Evolutionary conservation across 2,113 vertebrate species (phyloP), one percentile per base, ranked within the genome.

Genomic region (Gymnarchus niloticus): DNA sequence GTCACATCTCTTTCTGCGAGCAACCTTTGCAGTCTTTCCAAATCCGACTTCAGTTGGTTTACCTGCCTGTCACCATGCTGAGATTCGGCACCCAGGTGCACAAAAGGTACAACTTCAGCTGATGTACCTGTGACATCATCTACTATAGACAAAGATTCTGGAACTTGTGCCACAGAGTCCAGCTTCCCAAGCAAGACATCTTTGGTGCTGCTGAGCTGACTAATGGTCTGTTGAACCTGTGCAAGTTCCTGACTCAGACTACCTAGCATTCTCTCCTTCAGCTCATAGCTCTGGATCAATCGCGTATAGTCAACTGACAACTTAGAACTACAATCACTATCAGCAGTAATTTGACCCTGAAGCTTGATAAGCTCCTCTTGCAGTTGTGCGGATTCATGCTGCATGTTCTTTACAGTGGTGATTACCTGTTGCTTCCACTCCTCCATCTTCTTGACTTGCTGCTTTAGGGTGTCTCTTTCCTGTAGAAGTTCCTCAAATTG

Each of bases 351-450:
- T 86, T 97, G 96, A 3, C 94, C 93, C 88, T 98, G 97, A 28
- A 99, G 96, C 3, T 94, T 95, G 2, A 97, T 91, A 7, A 99
- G 94, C 59, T 99, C 97, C 33, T 98, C 97, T 23, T 99, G 97
- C 44, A 99, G 96, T 87, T 99, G 96, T 14, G 95, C 98, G 0
- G 98, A 99, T 91, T 99, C 98, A 0, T 96, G 98, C n/a, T 98
- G 97, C 98, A 99, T 98, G 85, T 99, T 99, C 88, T 97, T 96
- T 3, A 99, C 97, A 0, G 98, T 99, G 9, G 98, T 99, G 89
- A 98, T 98, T 69, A 99, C 98, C 87, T 99, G 98, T 82, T 98
- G 96, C 86, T 99, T 99, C 98, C 98, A 99, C 89, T 99, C 98
- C 23, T 99, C 97, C 96, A 99, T 97, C 90, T 99, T 99, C 93